Evolutionary conservation across 2,888 invertebrate species (phyloP).

Genomic region (Lobophora halterata): DNA sequence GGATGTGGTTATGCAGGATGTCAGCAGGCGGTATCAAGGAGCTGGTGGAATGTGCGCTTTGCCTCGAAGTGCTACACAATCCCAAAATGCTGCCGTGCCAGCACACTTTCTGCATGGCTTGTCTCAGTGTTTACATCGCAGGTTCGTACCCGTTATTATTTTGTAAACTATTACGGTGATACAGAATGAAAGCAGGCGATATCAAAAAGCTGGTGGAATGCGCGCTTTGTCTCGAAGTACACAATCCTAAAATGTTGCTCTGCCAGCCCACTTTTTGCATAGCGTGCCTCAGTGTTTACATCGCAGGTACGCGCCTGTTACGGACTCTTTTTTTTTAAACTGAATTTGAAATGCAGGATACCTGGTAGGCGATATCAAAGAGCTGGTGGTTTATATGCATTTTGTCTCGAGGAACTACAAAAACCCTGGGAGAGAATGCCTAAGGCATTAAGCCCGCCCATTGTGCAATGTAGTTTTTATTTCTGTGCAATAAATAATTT

Average conservation of each 20-base stretch:
- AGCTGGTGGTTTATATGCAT: too few species aligned
- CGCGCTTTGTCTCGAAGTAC: slow-evolving; percentile 79
- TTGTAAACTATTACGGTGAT: background rate
- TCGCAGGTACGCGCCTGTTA: slow-evolving; percentile 53
- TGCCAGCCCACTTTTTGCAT: slow-evolving; percentile 86
- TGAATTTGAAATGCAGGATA: slow-evolving; percentile 33
- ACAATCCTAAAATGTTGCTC: slow-evolving; percentile 82
- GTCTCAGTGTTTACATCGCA: slow-evolving; percentile 74
- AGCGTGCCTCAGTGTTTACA: slow-evolving; percentile 77
- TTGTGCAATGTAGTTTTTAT: too few species aligned
- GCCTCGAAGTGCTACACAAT: slow-evolving; percentile 77
- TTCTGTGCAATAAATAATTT: too few species aligned
- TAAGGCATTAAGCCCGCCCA: too few species aligned
- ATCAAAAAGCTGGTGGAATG: slow-evolving; percentile 83
- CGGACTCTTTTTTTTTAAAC: background rate
- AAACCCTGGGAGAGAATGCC: too few species aligned
- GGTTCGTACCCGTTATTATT: slow-evolving; percentile 44
- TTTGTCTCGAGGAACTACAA: too few species aligned
- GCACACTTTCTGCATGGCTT: slow-evolving; percentile 83
- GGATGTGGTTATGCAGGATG: slow-evolving; percentile 32
- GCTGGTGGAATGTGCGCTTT: slow-evolving; percentile 82
- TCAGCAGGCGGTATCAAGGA: slow-evolving; percentile 79
- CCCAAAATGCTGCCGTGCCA: slow-evolving; percentile 85
- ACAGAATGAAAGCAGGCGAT: slow-evolving; percentile 62
- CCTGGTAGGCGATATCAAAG: slow-evolving; percentile 77